Evolutionary conservation across 2,113 vertebrate genomes (phyloP).

Genomic region (Epinephelus fuscoguttatus): DNA sequence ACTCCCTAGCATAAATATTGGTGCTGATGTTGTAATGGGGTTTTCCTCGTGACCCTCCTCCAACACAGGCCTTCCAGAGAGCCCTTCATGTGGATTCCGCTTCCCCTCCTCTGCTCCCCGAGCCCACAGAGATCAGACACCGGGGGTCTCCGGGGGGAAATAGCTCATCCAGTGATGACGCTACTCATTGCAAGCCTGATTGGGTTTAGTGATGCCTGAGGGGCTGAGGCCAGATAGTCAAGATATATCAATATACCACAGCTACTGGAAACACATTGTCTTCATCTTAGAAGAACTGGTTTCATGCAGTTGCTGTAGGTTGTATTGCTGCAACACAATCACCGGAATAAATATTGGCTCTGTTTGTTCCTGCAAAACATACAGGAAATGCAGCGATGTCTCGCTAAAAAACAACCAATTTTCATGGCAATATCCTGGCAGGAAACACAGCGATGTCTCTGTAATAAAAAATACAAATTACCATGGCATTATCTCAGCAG

Average conservation of each 20-base stretch:
- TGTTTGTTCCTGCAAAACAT: too few species aligned
- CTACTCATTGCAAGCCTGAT: conserved; percentile 72
- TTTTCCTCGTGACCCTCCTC: conserved; percentile 55
- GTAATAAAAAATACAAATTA: too few species aligned
- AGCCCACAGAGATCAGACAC: conserved; percentile 61
- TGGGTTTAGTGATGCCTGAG: conserved; percentile 71
- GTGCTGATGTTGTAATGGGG: conserved; percentile 67
- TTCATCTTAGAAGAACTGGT: conserved; percentile 24
- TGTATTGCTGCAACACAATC: not conserved
- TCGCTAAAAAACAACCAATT: too few species aligned
- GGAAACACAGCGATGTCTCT: too few species aligned
- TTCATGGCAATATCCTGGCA: too few species aligned
- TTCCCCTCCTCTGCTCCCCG: conserved; percentile 46
- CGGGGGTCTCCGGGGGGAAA: conserved; percentile 58
- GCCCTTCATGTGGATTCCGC: conserved; percentile 67
- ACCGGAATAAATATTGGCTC: too few species aligned
- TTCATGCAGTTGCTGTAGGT: conserved; percentile 21
- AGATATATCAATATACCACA: conserved; percentile 62
- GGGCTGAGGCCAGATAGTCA: conserved; percentile 57
- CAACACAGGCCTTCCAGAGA: conserved; percentile 37
- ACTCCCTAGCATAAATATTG: conserved; percentile 71
- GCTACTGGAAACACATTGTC: conserved; percentile 33
- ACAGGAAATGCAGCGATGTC: too few species aligned
- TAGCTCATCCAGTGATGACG: conserved; percentile 71
- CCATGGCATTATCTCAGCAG: too few species aligned